phyloP scores from a whole-genome alignment of 2,888 invertebrate species.

The Tetragonula carbonaria region DNA sequence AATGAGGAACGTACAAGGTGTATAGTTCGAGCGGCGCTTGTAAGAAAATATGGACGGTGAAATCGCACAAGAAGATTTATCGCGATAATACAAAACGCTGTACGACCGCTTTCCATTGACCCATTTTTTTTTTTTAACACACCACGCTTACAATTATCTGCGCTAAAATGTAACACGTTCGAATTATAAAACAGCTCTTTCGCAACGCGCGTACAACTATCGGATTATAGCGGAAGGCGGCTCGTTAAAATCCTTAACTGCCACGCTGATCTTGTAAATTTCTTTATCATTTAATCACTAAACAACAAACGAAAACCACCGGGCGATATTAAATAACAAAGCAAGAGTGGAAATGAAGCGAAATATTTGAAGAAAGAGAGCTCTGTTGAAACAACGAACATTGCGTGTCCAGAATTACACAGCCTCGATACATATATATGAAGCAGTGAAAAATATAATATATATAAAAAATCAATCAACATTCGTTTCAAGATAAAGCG shows the following conservation, averaged over 20 bases:
- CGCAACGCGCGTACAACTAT: not conserved
- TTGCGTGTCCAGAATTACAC: not conserved
- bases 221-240: not conserved
- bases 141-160: constrained; percentile 5
- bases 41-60: not conserved
- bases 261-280: not conserved
- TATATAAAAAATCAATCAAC: no score
- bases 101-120: constrained; percentile 17
- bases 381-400: no score
- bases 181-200: not conserved
- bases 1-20: not conserved
- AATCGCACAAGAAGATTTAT: constrained; percentile 13
- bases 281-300: not conserved
- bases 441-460: no score
- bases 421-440: no score
- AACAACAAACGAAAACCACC: not conserved
- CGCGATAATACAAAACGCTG: constrained; percentile 1
- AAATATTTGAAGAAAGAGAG: not conserved
- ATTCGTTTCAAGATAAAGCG: no score
- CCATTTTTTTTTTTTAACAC: constrained; percentile 18
- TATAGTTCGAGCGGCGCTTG: not conserved
- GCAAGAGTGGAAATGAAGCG: not conserved
- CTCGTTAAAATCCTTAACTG: not conserved
- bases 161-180: constrained; percentile 11
- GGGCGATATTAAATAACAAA: not conserved